Conservation (phyloP, 2,888 invertebrate genomes). For the Strigamia transsilvanica region DNA sequence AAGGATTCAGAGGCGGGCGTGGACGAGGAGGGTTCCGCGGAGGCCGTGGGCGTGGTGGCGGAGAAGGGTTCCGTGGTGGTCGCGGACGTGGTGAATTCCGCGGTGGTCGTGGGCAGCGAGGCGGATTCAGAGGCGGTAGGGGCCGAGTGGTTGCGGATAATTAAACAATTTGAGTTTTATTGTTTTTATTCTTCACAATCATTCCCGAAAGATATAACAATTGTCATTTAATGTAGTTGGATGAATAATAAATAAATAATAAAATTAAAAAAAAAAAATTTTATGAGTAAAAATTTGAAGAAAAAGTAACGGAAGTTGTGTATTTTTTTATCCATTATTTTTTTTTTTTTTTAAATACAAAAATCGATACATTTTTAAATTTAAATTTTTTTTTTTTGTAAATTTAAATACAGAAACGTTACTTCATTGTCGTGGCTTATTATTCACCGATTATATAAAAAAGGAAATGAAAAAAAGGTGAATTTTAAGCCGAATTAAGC, state of each 20-base stretch:
- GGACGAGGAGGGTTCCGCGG: neutral
- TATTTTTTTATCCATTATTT: neutral
- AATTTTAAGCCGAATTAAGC: neutral
- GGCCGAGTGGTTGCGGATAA: neutral
- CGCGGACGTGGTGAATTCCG: neutral
- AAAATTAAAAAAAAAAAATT: neutral
- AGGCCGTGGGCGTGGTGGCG: neutral
- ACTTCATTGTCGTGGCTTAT: neutral
- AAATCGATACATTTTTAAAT: slow-evolving; percentile 16
- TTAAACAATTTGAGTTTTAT: neutral
- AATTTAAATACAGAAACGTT: slow-evolving; percentile 5
- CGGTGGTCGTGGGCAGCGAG: neutral
- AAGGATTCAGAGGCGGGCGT: neutral
- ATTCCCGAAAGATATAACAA: too few species aligned
- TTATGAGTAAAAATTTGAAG: neutral
- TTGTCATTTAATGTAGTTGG: neutral
- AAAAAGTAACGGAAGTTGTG: too few species aligned
- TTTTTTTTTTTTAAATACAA: neutral
- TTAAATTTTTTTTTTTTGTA: neutral
- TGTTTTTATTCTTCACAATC: neutral
- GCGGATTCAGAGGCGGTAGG: neutral
- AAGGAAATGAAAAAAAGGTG: neutral
- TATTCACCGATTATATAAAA: neutral
- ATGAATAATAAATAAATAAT: neutral
- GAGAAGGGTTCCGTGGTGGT: neutral